A percentile compares a stretch with the other conserved stretches of the same genome.
phyloP scores from a whole-genome alignment of 2,113 vertebrate genomes.

The Chinchilla lanigera region DNA sequence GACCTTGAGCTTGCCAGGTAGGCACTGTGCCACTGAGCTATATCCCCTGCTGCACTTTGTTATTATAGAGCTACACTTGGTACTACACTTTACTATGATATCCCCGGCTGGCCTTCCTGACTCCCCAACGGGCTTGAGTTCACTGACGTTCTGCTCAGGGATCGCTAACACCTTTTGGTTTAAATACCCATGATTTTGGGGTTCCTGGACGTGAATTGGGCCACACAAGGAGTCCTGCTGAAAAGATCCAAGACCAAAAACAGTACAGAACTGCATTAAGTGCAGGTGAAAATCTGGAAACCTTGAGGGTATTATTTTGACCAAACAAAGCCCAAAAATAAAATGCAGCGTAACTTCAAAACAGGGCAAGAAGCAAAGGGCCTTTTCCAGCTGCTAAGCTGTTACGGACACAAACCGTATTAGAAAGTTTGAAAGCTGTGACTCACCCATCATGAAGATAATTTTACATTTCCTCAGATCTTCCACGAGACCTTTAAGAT shows the following conservation, averaged over 20 bases:
- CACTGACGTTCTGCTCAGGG: not conserved
- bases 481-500: constrained; percentile 86
- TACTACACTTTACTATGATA: too few species aligned
- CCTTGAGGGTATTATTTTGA: not conserved
- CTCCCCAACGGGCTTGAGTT: not conserved
- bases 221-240: not conserved
- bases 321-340: not conserved
- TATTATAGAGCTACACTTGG: not conserved
- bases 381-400: not conserved
- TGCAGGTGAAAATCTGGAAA: not conserved
- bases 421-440: constrained; percentile 56
- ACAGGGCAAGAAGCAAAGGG: not conserved
- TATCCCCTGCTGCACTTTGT: not conserved
- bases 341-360: not conserved
- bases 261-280: not conserved
- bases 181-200: not conserved
- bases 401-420: constrained; percentile 24
- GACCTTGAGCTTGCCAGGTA: too few species aligned
- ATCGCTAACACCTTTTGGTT: not conserved
- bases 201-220: not conserved
- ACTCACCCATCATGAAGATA: constrained; percentile 96
- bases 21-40: too few species aligned
- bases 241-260: not conserved
- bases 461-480: constrained; percentile 94
- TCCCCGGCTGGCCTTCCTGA: too few species aligned